Evolutionary conservation across 2,113 vertebrate species (phyloP), one percentile per base, ranked within the genome.

Genomic region (Bungarus multicinctus): DNA sequence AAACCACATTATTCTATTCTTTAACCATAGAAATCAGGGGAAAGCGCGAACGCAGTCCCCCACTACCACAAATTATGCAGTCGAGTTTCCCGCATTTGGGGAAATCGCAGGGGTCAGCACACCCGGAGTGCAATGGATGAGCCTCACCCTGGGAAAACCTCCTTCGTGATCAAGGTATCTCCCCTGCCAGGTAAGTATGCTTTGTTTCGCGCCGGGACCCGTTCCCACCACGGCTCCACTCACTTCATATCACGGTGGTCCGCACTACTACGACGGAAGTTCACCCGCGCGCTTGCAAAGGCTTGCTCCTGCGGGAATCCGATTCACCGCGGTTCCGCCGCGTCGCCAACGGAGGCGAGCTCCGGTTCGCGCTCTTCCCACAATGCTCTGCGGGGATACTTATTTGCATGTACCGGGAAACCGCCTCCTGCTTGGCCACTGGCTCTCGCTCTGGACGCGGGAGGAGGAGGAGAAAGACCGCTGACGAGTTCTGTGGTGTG

Each of bases 221-320:
- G 0, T 0, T n/a, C 47, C 86, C 86, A 34, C 16, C 7, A 39
- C 7, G 6, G 16, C 52, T 34, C 16, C 16, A 57, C 3, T 34
- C 53, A 55, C 8, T 88, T 22, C 11, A 53, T 1, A 0, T 39
- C 52, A 89, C 7, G 53, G 87, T 54, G 50, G 27, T 7, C 27
- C 30, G 16, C 30, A 22, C n/a, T 52, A 2, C 14, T 7, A 2
- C 47, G 2, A 12, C 5, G 12, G 5, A 54, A 14, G n/a, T 2
- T 53, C 18, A 5, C 30, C 7, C 6, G 3, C 53, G 11, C 18
- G 0, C 2, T 20, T 69, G 2, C 3, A 5, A 90, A 69, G 0
- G 0, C 6, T 34, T 0, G 1, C 2, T 39, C 69, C 34, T 39
- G 2, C 2, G 1, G 34, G 34, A 18, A 39, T 39, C 69, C 3